phyloP scores from a whole-genome alignment of 2,888 invertebrate species.

The Mayetiola destructor region DNA sequence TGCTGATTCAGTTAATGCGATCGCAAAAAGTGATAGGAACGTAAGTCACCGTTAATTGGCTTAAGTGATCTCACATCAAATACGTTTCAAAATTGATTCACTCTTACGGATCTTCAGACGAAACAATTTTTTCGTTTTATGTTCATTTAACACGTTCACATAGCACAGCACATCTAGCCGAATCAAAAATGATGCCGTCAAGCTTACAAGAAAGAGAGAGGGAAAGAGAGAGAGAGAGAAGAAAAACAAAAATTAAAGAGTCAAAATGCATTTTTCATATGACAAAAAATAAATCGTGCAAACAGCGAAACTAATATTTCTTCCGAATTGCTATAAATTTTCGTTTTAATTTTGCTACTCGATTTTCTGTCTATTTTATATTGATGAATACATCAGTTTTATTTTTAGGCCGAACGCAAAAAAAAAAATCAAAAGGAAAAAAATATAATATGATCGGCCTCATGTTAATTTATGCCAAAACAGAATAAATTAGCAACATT shows the following conservation, averaged over 20 bases:
- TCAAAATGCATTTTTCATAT: neutral
- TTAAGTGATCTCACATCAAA: neutral
- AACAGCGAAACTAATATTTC: neutral
- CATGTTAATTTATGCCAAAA: too few relatives aligned
- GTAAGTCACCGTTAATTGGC: neutral
- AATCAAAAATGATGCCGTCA: too few relatives aligned
- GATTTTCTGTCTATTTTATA: neutral
- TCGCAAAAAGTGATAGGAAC: too few relatives aligned
- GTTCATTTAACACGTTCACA: neutral
- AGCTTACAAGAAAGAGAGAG: neutral
- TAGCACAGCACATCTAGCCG: neutral
- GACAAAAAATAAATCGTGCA: neutral
- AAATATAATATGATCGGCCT: neutral
- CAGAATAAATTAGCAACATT: too few relatives aligned
- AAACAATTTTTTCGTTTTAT: neutral
- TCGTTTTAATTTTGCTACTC: neutral
- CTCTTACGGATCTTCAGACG: too few relatives aligned
- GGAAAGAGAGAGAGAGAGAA: neutral
- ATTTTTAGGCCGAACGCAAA: neutral
- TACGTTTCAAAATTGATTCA: neutral
- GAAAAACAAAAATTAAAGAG: neutral
- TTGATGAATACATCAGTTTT: conserved; percentile 10
- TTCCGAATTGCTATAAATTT: neutral
- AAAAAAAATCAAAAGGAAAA: neutral
- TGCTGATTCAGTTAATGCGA: too few relatives aligned